phyloP scores from a whole-genome alignment of 2,797 vertebrate genomes.

The Pangasius krempfi region DNA sequence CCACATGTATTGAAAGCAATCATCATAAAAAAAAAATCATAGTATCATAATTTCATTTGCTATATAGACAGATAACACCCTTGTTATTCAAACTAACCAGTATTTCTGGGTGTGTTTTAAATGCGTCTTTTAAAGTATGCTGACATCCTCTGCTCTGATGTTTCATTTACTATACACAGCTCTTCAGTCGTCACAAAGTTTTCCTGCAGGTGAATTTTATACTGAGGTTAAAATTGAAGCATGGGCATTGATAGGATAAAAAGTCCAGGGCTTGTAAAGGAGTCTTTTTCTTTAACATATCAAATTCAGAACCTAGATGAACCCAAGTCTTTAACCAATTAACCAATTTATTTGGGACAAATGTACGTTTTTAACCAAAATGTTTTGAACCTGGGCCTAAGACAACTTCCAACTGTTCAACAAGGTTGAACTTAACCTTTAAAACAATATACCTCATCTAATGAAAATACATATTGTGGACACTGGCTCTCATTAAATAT shows the following conservation, averaged over 20 bases:
- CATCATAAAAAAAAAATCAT: background rate
- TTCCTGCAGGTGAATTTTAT: background rate
- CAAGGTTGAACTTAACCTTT: background rate
- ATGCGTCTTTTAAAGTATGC: background rate
- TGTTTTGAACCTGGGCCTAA: background rate
- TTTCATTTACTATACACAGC: background rate
- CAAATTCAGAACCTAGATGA: background rate
- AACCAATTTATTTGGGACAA: background rate
- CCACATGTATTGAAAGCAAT: background rate
- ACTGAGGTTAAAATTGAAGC: background rate
- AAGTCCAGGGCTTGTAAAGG: background rate
- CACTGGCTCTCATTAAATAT: background rate
- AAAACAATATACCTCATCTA: background rate
- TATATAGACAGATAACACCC: background rate
- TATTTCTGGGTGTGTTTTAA: background rate
- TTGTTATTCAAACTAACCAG: background rate
- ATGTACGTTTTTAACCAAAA: background rate
- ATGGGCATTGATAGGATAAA: background rate
- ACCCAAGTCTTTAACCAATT: background rate
- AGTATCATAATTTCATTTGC: background rate
- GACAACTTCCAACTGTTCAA: background rate
- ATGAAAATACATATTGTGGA: background rate
- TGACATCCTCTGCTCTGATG: background rate
- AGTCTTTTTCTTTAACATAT: background rate
- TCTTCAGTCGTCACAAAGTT: background rate